Evolutionary conservation across 2,888 invertebrate genomes (phyloP).

Genomic region (Fragum fragum): DNA sequence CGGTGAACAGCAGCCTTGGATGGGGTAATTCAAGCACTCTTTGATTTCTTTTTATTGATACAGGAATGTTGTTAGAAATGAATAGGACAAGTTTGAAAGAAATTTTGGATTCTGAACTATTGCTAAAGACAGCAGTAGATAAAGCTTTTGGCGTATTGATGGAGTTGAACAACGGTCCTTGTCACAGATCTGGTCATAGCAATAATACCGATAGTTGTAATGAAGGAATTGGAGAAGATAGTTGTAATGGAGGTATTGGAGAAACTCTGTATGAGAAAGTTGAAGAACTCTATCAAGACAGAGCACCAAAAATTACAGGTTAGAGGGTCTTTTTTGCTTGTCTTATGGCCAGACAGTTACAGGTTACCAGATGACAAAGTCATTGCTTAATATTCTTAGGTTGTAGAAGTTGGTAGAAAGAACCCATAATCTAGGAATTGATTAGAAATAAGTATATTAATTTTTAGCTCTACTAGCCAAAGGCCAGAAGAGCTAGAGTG

Average conservation of each 20-base stretch:
- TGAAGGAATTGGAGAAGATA: neutral
- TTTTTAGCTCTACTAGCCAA: too few species aligned
- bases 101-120: neutral
- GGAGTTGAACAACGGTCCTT: neutral
- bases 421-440: too few species aligned
- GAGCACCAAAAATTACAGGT: conserved; percentile 26
- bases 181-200: neutral
- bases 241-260: neutral
- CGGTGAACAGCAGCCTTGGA: too few species aligned
- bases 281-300: conserved; percentile 4
- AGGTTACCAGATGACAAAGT: too few species aligned
- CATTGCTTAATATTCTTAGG: too few species aligned
- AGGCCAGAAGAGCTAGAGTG: too few species aligned
- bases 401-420: too few species aligned
- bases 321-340: too few species aligned
- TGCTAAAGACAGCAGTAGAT: neutral
- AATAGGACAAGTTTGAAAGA: neutral
- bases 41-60: neutral
- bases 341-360: too few species aligned
- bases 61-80: conserved; percentile 14
- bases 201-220: neutral
- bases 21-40: too few species aligned
- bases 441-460: too few species aligned
- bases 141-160: neutral
- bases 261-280: conserved; percentile 16